phyloP scores from a whole-genome alignment of 2,888 invertebrate genomes.

The Leptopilina syphax region DNA sequence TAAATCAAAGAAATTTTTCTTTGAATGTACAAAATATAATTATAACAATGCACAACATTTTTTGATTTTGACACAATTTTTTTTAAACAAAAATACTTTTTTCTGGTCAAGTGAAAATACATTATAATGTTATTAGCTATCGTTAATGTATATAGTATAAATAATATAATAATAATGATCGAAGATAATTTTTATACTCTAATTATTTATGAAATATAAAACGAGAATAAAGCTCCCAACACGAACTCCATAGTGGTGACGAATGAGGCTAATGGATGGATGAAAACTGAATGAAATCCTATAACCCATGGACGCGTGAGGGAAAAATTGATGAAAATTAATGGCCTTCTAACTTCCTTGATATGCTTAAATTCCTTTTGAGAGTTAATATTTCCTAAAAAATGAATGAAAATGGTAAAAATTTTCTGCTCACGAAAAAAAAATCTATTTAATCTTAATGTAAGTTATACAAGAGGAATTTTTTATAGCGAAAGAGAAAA shows the following conservation, averaged over 20 bases:
- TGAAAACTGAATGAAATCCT: conserved; percentile 17
- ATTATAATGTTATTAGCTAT: too few relatives aligned
- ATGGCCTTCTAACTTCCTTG: conserved; percentile 21
- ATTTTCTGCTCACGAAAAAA: background rate
- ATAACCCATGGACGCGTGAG: conserved; percentile 17
- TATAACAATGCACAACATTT: too few relatives aligned
- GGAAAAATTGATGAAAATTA: conserved; percentile 29
- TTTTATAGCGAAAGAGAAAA: background rate
- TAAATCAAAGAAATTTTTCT: too few relatives aligned
- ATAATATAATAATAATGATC: too few relatives aligned
- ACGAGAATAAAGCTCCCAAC: conserved; percentile 11
- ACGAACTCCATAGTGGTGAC: conserved; percentile 2
- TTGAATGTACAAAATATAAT: too few relatives aligned
- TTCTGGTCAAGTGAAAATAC: too few relatives aligned
- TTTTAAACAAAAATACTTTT: too few relatives aligned
- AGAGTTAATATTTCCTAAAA: background rate
- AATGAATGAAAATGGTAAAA: background rate
- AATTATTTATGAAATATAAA: conserved; percentile 24
- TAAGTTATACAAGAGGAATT: too few relatives aligned
- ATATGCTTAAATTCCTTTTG: background rate
- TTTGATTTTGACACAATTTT: too few relatives aligned
- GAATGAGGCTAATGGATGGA: conserved; percentile 10
- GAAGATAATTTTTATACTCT: conserved; percentile 3
- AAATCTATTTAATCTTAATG: background rate
- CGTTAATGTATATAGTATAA: background rate